These are phyloP conservation scores for Xyliphius kryptos DNA, from an alignment of 2,113 vertebrate species.

Conservation along the genomic window DNA sequence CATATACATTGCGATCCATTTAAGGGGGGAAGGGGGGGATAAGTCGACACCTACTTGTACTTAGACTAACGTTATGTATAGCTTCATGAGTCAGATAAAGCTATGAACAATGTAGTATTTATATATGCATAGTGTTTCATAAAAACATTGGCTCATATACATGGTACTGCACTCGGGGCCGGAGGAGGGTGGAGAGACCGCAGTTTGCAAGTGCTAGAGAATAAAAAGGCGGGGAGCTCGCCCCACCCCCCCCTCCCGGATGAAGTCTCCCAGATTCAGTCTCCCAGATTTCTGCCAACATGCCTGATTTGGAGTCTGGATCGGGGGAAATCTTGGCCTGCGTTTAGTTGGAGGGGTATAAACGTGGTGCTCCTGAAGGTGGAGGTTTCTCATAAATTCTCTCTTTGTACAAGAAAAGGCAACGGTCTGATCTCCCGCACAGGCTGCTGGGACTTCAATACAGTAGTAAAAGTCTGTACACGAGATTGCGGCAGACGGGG, in stretches of 20 bases:
- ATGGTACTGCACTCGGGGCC: constrained; percentile 80
- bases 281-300: constrained; percentile 43
- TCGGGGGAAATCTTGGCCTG: not conserved
- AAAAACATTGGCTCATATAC: constrained; percentile 92
- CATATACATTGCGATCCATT: constrained; percentile 89
- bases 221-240: constrained; percentile 84
- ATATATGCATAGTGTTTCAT: constrained; percentile 99
- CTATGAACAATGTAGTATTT: constrained; percentile 98
- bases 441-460: constrained; percentile 82
- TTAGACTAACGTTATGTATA: constrained; percentile 86
- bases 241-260: not conserved
- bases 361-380: constrained; percentile 93
- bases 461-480: constrained; percentile 79
- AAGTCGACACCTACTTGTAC: constrained; percentile 81
- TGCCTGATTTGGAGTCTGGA: constrained; percentile 94
- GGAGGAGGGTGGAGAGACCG: constrained; percentile 84
- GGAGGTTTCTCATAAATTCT: constrained; percentile 94
- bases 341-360: constrained; percentile 93
- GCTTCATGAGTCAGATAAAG: constrained; percentile 93
- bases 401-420: constrained; percentile 99
- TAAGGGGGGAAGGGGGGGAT: constrained; percentile 68
- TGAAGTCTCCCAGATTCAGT: constrained; percentile 46
- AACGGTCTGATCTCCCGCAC: constrained; percentile 80
- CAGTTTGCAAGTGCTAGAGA: constrained; percentile 84
- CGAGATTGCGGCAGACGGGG: constrained; percentile 74